Base-by-base conservation (phyloP, 2,888 invertebrate species). In the Heliconius cydno region DNA sequence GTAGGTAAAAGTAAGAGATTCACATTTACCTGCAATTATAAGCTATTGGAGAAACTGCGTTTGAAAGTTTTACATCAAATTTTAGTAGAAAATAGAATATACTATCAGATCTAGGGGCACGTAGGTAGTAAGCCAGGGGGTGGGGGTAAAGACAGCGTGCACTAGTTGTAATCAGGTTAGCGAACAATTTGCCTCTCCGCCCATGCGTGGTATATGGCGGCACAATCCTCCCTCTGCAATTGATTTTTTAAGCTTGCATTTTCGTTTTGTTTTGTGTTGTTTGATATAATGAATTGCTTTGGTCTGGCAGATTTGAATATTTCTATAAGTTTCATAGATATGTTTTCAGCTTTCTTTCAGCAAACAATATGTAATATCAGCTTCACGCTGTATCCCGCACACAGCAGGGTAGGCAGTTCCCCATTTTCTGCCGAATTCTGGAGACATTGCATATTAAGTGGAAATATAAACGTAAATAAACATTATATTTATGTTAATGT, bases 131-230 rank as follows among this genome's bases (percentile, higher is more conserved):
- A 75, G 79, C 81, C 85, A 83, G 84, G 82, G 80, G 86, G 74
- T 77, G 77, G 84, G 85, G 84, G 80, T 79, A 91, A 93, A 94
- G 94, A 94, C 94, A 94, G 92, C 92, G 92, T 92, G 88, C 91
- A 93, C 90, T 89, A 90, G 95, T 96, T 95, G 96, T 97, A 97
- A 97, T 97, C 97, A 96, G 96, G 96, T 97, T 97, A 97, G 96
- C 96, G 96, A 96, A 96, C 97, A 97, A 97, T 97, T 97, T 97
- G 96, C 96, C 95, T 95, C 95, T 95, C 95, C 95, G 95, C 92
- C 96, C 96, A 96, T 96, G 96, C 97, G 96, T 96, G 96, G 91
- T 90, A 90, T 91, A 91, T 91, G 90, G 85, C 88, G 85, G 87
- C 84, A 89, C 90, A 91, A 92, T 90, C 92, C 87, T 90, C 92